A percentile compares a stretch with the other conserved stretches of the same genome.
Conservation (phyloP, 2,797 vertebrate genomes). For the Onychomys torridus region DNA sequence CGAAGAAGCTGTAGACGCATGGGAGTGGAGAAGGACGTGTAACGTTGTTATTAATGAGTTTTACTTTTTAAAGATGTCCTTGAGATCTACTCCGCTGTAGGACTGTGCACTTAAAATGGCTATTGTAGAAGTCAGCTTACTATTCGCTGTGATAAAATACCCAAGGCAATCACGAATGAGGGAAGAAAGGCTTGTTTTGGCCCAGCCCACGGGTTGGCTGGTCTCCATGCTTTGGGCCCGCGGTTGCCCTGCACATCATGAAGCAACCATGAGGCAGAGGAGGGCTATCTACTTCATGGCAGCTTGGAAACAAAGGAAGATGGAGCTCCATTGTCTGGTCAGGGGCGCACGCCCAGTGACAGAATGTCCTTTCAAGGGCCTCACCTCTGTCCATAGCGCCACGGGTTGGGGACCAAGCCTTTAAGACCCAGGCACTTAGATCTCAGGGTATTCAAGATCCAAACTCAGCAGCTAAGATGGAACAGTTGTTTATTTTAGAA, state of each 20-base stretch:
- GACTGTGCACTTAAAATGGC: not conserved
- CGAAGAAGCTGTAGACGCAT: not conserved
- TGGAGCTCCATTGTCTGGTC: not conserved
- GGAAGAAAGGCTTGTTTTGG: not conserved
- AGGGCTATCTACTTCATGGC: not conserved
- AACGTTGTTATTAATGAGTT: not conserved
- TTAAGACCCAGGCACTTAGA: not conserved
- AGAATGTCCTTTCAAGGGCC: not conserved
- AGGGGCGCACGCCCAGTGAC: not conserved
- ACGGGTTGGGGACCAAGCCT: not conserved
- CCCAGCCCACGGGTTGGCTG: not conserved
- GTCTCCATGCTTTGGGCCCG: not conserved
- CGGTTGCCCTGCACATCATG: not conserved
- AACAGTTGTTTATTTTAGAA: constrained; percentile 71
- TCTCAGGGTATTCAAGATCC: not conserved
- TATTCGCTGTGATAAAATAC: not conserved
- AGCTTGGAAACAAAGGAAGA: too few relatives aligned
- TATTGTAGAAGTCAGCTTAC: not conserved
- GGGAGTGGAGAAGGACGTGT: not conserved
- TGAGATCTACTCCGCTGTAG: not conserved
- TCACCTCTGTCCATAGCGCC: not conserved
- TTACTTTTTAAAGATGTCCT: not conserved
- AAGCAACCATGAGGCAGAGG: not conserved
- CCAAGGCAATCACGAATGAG: not conserved
- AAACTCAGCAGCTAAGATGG: not conserved